These are phyloP conservation scores for Scaptomyza tumidula DNA, from an alignment of 2,888 invertebrate genomes.

Conservation along the genomic window DNA sequence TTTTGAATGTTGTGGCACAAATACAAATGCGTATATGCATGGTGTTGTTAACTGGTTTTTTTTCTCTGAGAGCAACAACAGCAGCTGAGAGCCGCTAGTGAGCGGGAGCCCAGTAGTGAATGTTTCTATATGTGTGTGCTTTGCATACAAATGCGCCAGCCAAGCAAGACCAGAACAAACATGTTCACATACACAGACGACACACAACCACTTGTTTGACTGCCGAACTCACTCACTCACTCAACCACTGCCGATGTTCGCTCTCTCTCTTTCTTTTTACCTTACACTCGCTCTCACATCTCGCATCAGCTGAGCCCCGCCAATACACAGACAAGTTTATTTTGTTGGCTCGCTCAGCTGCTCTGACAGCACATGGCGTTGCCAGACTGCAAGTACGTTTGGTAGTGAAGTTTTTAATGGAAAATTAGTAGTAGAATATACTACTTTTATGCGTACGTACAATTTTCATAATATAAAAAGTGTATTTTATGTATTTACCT, in stretches of 20 bases:
- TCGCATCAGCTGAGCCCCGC: slow-evolving; percentile 49
- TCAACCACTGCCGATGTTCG: background rate
- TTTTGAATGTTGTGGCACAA: slow-evolving; percentile 45
- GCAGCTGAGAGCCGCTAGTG: slow-evolving; percentile 24
- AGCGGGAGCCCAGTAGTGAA: slow-evolving; percentile 17
- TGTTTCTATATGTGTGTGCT: slow-evolving; percentile 47
- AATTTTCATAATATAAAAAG: background rate
- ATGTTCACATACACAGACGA: slow-evolving; percentile 11
- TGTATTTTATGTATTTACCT: slow-evolving; percentile 4
- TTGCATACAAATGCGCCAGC: slow-evolving; percentile 66
- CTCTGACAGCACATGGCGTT: slow-evolving; percentile 63
- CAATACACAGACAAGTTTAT: slow-evolving; percentile 31
- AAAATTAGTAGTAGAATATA: slow-evolving; percentile 46
- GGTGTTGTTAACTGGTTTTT: slow-evolving; percentile 55
- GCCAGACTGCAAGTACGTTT: slow-evolving; percentile 43
- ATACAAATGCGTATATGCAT: slow-evolving; percentile 17
- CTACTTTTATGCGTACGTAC: background rate
- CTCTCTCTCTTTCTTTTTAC: slow-evolving; percentile 20
- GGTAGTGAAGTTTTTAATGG: slow-evolving; percentile 3
- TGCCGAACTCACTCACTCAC: slow-evolving; percentile 11
- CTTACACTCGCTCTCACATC: slow-evolving; percentile 11
- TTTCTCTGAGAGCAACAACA: slow-evolving; percentile 43
- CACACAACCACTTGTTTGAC: slow-evolving; percentile 76
- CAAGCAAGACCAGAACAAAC: slow-evolving; percentile 52
- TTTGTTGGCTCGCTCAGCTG: slow-evolving; percentile 57